Conservation (phyloP, 2,113 vertebrate species). For the Rhipidura dahli region DNA sequence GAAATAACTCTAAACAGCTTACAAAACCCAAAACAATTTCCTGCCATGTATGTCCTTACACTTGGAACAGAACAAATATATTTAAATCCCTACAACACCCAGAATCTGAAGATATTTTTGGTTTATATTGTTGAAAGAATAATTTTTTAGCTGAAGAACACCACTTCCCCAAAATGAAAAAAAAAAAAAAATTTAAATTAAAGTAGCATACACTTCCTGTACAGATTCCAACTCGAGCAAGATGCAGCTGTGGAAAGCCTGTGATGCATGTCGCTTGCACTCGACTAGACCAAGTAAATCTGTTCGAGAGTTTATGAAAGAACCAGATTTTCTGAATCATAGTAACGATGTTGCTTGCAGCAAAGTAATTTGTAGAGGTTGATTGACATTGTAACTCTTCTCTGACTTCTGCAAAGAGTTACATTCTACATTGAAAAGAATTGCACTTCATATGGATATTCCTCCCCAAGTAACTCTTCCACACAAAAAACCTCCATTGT, state of each 20-base stretch:
- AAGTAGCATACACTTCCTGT: not conserved
- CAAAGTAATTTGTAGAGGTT: not conserved
- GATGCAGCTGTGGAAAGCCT: not conserved
- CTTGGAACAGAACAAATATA: not conserved
- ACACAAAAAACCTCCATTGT: not conserved
- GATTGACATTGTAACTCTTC: not conserved
- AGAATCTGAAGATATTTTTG: not conserved
- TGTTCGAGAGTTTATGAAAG: not conserved
- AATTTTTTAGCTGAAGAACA: not conserved
- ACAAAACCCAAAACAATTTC: not conserved
- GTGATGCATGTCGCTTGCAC: fast-evolving
- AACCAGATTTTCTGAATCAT: not conserved
- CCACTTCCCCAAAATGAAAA: not conserved
- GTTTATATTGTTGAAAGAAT: not conserved
- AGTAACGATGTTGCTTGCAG: not conserved
- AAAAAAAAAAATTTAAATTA: too few relatives aligned
- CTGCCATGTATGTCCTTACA: not conserved
- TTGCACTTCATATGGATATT: not conserved
- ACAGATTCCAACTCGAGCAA: not conserved
- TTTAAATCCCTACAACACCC: not conserved
- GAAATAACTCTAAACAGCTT: not conserved
- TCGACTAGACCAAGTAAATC: not conserved
- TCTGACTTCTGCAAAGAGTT: not conserved
- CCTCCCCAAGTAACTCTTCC: not conserved
- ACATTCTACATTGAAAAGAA: not conserved